These are phyloP conservation scores for Zosterops hypoxanthus DNA, from an alignment of 2,113 vertebrate genomes.

Conservation along the genomic window DNA sequence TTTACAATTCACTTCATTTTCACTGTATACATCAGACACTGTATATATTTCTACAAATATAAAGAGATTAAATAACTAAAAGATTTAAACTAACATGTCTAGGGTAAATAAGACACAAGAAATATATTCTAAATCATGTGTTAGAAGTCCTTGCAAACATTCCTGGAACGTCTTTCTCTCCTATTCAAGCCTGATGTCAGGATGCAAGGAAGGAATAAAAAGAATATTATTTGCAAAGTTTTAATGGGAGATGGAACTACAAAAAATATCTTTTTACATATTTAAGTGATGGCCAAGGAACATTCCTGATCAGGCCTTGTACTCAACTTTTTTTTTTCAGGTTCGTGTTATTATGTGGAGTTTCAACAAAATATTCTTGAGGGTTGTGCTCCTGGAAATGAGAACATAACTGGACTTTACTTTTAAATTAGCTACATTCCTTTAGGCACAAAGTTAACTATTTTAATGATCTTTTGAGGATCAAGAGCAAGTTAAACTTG, in stretches of 20 bases:
- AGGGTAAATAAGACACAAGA: not conserved
- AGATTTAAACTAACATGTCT: not conserved
- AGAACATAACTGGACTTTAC: not conserved
- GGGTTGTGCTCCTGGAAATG: not conserved
- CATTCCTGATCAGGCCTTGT: not conserved
- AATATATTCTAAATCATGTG: not conserved
- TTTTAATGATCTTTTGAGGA: not conserved
- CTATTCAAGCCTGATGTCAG: not conserved
- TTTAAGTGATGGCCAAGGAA: not conserved
- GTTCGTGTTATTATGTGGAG: not conserved
- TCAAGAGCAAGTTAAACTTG: not conserved
- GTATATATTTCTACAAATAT: not conserved
- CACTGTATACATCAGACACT: not conserved
- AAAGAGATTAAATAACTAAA: not conserved
- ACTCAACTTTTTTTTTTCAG: not conserved
- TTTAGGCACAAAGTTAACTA: not conserved
- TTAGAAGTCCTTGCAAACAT: not conserved
- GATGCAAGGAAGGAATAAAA: not conserved
- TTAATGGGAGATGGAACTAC: not conserved
- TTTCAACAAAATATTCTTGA: not conserved
- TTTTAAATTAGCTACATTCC: not conserved
- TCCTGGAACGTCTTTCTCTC: not conserved
- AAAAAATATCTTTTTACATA: accelerated
- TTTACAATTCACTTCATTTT: not conserved
- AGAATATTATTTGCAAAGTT: not conserved